Evolutionary conservation across 2,797 vertebrate genomes (phyloP), one percentile per base, ranked within the genome.

Genomic region (Heteromormyrus szaboi): DNA sequence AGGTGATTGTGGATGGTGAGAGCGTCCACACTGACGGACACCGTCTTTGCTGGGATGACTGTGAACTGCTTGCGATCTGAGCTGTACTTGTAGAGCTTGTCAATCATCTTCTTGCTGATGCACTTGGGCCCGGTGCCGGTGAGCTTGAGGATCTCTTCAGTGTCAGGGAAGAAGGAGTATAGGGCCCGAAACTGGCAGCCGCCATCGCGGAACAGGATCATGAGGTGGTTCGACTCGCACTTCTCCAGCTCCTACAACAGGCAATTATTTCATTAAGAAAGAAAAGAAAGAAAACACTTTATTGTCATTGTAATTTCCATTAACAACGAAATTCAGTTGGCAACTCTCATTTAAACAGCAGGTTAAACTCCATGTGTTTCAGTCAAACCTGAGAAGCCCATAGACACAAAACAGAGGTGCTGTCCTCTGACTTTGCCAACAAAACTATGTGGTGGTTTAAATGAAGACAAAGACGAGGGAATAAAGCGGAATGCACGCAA

Each of bases 101-200:
- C 99, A 1, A 99, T 97, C 99, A 99, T 99, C 93, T 99, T 99
- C 96, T 97, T 98, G 93, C 95, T 96, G 96, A 99, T 98, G 95
- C 94, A 97, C 94, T 96, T 97, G 81, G 99, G 99, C 76, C 99
- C 99, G 0, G 97, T 99, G 91, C 99, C 98, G 0, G 97, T 98
- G 89, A 99, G 94, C 92, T 99, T 99, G 85, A 95, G 96, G 90
- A 99, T 98, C 90, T 99, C 98, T 48, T 99, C 99, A 0, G 96
- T 97, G 93, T 99, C 98, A 0, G 99, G 98, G 44, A 97, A 97
- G 94, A 97, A 99, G 50, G 97, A 97, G 92, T 99, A 99, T 90
- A 99, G 97, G 0, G 98, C 98, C 92, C 99, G 92, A 92, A 99
- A 99, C 95, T 99, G 98, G 93, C 98, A 99, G 91, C 98, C 98